A percentile compares a stretch with the other conserved stretches of the same genome.
Conservation (phyloP, 1,140 invertebrate species). For the Leptinotarsa defecta region DNA sequence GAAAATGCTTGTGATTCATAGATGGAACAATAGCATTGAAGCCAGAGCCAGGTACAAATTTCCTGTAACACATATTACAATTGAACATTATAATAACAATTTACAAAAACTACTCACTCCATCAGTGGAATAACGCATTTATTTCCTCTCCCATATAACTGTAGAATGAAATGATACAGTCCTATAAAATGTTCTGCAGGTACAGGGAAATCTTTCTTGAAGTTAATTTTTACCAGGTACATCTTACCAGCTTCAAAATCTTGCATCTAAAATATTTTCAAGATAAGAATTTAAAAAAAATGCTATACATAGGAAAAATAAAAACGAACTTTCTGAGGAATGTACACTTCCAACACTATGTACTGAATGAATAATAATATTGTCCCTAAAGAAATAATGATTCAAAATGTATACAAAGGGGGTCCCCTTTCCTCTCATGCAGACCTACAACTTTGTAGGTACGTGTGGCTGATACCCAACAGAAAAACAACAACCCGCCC, state of each 20-base stretch:
- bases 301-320: no score
- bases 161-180: constrained; percentile 45
- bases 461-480: no score
- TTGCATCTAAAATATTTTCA: constrained; percentile 20
- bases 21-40: constrained; percentile 42
- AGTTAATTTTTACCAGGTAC: constrained; percentile 46
- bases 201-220: constrained; percentile 44
- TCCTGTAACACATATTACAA: constrained; percentile 36
- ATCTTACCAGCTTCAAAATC: constrained; percentile 37
- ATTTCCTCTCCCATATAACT: constrained; percentile 42
- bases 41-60: constrained; percentile 49
- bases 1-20: constrained; percentile 42
- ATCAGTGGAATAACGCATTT: constrained; percentile 33
- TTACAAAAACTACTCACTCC: constrained; percentile 26
- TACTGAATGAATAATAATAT: no score
- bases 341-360: no score
- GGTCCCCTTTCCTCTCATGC: no score
- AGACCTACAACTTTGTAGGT: no score
- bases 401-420: no score
- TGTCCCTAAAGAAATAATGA: no score
- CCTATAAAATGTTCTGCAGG: constrained; percentile 36
- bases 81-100: background rate
- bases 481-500: no score
- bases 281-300: no score
- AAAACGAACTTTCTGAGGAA: no score